A percentile compares a stretch with the other conserved stretches of the same genome.
phyloP scores from a whole-genome alignment of 2,888 invertebrate species.

The Stenichneumon culpator region DNA sequence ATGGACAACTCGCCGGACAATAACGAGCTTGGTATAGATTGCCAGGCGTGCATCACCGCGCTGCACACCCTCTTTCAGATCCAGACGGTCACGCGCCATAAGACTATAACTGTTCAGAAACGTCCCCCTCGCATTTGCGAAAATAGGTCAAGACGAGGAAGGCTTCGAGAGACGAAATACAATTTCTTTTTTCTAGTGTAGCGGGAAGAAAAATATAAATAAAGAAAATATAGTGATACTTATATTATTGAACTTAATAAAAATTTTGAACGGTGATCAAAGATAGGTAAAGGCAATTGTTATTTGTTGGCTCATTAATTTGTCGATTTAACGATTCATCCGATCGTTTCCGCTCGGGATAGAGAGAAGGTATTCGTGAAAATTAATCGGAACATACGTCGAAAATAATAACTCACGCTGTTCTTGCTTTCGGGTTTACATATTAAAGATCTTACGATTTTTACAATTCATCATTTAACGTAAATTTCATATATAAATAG shows the following conservation, averaged over 20 bases:
- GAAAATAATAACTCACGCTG: conserved; percentile 30
- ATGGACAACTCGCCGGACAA: conserved; percentile 2
- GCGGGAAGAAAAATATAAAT: not conserved
- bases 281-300: too few species aligned
- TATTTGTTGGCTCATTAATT: too few species aligned
- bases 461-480: conserved; percentile 77
- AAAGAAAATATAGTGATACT: not conserved
- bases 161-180: not conserved
- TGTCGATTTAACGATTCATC: too few species aligned
- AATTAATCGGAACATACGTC: not conserved
- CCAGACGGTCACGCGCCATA: conserved; percentile 11
- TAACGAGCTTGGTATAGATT: conserved; percentile 12
- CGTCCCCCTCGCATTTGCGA: conserved; percentile 6
- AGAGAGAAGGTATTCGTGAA: not conserved
- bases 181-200: not conserved
- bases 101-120: not conserved
- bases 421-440: conserved; percentile 72
- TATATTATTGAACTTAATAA: too few species aligned
- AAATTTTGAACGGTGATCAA: too few species aligned
- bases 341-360: too few species aligned
- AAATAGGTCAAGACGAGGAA: conserved; percentile 1
- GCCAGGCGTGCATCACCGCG: not conserved
- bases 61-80: conserved; percentile 6
- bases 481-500: conserved; percentile 77
- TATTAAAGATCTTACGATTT: conserved; percentile 79